phyloP scores from a whole-genome alignment of 2,888 invertebrate genomes.

The Synanthedon formicaeformis region DNA sequence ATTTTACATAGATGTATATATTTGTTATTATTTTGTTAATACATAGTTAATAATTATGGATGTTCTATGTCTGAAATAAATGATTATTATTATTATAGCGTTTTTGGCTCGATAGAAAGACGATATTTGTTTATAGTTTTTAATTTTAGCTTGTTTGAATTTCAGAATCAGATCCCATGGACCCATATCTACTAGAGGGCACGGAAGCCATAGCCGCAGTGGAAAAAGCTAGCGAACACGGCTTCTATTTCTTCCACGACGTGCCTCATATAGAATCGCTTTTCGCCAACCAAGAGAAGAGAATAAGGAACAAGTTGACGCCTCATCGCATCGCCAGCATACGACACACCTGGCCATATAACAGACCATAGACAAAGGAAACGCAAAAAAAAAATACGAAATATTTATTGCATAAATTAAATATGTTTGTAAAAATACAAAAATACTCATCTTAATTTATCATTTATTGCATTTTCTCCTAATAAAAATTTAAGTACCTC shows the following conservation, averaged over 20 bases:
- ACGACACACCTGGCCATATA: slow-evolving; percentile 72
- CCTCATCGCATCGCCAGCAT: slow-evolving; percentile 73
- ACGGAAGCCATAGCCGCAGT: slow-evolving; percentile 69
- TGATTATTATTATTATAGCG: no score
- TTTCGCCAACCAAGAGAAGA: slow-evolving; percentile 70
- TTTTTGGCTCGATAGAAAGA: no score
- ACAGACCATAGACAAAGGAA: slow-evolving; percentile 35
- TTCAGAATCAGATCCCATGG: slow-evolving; percentile 33
- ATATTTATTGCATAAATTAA: slow-evolving; percentile 2
- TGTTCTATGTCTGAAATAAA: no score
- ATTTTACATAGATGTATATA: no score
- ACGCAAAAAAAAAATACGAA: slow-evolving; percentile 3
- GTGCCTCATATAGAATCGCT: slow-evolving; percentile 74
- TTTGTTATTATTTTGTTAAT: no score
- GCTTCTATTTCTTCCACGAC: slow-evolving; percentile 73
- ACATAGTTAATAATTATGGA: no score
- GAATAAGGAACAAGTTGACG: slow-evolving; percentile 70
- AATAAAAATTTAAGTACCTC: slow-evolving; percentile 7
- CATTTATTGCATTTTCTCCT: slow-evolving; percentile 5
- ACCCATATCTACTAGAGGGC: slow-evolving; percentile 73
- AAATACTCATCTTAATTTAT: slow-evolving; percentile 6
- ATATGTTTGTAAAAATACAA: slow-evolving; percentile 9
- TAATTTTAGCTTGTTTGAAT: no score
- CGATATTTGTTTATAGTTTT: no score
- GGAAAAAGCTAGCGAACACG: slow-evolving; percentile 62